phyloP scores from a whole-genome alignment of 2,797 vertebrate genomes.

The Argyrosomus regius region DNA sequence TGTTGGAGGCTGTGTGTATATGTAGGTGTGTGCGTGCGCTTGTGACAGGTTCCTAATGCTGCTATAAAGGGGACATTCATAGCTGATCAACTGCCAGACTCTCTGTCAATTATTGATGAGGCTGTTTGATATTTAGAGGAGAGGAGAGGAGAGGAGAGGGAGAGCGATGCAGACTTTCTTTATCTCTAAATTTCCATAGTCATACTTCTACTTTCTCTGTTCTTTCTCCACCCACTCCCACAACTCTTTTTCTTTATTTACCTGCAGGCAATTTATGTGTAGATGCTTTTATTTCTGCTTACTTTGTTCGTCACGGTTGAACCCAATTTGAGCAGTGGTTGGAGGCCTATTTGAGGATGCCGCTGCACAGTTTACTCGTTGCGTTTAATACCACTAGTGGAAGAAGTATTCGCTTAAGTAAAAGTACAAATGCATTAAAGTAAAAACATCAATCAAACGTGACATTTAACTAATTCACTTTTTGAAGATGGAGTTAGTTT shows the following conservation, averaged over 20 bases:
- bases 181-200: neutral
- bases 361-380: neutral
- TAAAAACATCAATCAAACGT: conserved; percentile 2
- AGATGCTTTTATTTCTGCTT: conserved; percentile 2
- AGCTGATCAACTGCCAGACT: conserved; percentile 68
- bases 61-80: conserved; percentile 69
- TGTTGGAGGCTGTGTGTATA: conserved; percentile 18
- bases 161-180: neutral
- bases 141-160: conserved; percentile 44
- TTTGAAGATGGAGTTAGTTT: neutral
- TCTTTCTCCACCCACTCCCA: neutral
- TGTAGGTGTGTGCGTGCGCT: conserved; percentile 13
- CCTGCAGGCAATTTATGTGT: conserved; percentile 5
- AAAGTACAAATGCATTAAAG: neutral
- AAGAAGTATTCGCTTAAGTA: neutral
- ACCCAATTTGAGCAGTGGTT: neutral
- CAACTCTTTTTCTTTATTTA: neutral
- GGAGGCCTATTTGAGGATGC: conserved; percentile 15
- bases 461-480: neutral
- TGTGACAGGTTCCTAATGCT: conserved; percentile 50
- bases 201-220: neutral
- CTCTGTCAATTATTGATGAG: conserved; percentile 79
- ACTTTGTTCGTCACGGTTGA: neutral
- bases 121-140: conserved; percentile 75
- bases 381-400: neutral